These are phyloP conservation scores for Lampropteryx suffumata DNA, from an alignment of 2,888 invertebrate genomes.

Conservation along the genomic window DNA sequence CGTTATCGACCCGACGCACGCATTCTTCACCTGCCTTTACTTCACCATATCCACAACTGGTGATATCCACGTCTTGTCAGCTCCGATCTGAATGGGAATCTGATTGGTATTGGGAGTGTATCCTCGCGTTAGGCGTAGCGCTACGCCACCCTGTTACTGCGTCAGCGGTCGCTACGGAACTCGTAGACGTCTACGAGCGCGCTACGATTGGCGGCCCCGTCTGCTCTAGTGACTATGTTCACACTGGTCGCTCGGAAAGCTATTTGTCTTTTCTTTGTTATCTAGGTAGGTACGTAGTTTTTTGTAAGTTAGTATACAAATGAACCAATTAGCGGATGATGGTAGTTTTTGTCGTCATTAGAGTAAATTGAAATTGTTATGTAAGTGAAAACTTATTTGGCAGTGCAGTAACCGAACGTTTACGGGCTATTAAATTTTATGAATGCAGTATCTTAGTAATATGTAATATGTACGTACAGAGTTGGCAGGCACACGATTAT, in stretches of 20 bases:
- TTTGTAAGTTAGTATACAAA: conserved; percentile 45
- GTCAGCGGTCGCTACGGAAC: conserved; percentile 67
- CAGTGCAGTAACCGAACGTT: conserved; percentile 4
- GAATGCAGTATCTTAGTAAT: conserved; percentile 1
- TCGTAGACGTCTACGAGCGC: conserved; percentile 69
- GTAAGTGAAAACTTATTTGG: conserved; percentile 23
- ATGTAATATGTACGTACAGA: background rate
- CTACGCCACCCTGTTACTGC: conserved; percentile 69
- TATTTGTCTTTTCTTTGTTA: conserved; percentile 54
- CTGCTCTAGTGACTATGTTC: conserved; percentile 43
- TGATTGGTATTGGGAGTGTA: background rate
- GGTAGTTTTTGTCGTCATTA: conserved; percentile 37
- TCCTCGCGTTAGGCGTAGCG: conserved; percentile 55
- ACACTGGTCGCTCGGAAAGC: conserved; percentile 33
- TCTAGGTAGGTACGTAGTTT: conserved; percentile 29
- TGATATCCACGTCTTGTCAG: background rate
- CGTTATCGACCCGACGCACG: conserved; percentile 44
- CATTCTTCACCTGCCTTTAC: conserved; percentile 13
- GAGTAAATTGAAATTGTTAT: conserved; percentile 26
- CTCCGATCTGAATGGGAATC: background rate
- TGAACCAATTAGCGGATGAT: conserved; percentile 47
- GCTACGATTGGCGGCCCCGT: conserved; percentile 59
- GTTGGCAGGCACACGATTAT: background rate
- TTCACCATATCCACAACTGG: background rate
- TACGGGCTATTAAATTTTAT: conserved; percentile 3